These are phyloP conservation scores for Notarius lentiginosus DNA, from an alignment of 2,113 vertebrate species.

Conservation along the genomic window DNA sequence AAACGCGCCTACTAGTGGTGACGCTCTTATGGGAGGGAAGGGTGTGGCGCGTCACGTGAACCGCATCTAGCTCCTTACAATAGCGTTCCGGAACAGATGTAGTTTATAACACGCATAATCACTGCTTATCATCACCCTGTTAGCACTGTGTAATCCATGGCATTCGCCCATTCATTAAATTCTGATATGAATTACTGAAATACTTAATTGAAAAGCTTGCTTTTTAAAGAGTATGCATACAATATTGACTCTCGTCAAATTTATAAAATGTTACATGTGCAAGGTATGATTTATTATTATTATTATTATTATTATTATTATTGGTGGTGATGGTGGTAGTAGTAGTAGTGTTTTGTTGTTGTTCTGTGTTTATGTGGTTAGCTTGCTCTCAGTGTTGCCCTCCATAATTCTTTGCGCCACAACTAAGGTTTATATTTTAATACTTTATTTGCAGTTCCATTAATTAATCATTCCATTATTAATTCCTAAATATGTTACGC, in stretches of 20 bases:
- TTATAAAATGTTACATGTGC: neutral
- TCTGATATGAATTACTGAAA: no score
- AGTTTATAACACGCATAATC: neutral
- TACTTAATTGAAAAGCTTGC: no score
- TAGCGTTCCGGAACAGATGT: neutral
- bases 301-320: neutral
- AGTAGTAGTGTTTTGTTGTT: neutral
- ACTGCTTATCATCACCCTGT: neutral
- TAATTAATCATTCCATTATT: neutral
- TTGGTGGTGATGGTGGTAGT: neutral
- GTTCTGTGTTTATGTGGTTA: neutral
- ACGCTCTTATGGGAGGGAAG: slow-evolving; percentile 50
- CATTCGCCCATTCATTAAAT: no score
- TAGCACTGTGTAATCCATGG: neutral
- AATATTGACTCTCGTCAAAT: neutral
- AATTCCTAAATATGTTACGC: neutral
- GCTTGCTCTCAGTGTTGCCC: neutral
- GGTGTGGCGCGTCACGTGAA: slow-evolving; percentile 58
- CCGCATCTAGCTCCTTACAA: slow-evolving; percentile 24
- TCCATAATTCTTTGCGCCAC: neutral
- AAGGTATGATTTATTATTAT: neutral
- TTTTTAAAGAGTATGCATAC: neutral
- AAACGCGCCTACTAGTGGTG: slow-evolving; percentile 79
- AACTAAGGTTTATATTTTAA: neutral
- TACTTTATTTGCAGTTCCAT: neutral